Percentiles rank a stretch among this genome's conserved stretches.
phyloP scores from a whole-genome alignment of 2,113 vertebrate genomes.

The Leuciscus idus region DNA sequence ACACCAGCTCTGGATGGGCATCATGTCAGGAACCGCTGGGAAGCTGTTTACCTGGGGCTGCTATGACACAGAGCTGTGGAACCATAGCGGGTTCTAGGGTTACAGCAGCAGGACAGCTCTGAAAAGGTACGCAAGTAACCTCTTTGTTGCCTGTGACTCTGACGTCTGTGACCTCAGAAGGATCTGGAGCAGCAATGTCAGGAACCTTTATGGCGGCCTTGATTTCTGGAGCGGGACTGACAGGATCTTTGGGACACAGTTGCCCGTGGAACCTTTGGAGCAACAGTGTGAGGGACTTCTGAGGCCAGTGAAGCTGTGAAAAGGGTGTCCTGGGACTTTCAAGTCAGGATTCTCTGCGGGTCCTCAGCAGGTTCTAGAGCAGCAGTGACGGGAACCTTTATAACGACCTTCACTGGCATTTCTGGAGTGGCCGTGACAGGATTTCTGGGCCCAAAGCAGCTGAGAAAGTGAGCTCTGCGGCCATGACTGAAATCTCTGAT shows the following conservation, averaged over 20 bases:
- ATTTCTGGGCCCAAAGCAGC: background rate
- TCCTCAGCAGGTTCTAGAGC: background rate
- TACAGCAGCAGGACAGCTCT: background rate
- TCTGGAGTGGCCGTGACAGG: background rate
- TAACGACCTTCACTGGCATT: no score
- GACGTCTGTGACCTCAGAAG: background rate
- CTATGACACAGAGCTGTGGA: background rate
- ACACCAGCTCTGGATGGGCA: background rate
- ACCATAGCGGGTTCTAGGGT: background rate
- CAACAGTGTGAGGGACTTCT: background rate
- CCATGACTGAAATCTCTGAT: background rate
- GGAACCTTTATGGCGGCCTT: background rate
- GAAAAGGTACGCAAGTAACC: background rate
- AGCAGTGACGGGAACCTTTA: background rate
- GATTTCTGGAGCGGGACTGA: background rate
- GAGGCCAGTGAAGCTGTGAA: background rate
- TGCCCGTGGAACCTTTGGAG: background rate
- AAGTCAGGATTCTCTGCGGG: background rate
- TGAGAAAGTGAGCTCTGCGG: background rate
- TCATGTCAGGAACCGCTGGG: background rate
- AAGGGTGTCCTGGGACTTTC: background rate
- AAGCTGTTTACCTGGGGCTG: background rate
- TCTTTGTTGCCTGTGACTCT: background rate
- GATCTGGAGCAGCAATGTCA: background rate
- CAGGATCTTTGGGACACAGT: background rate